Conservation (phyloP, 2,797 vertebrate species). For the Tapirus indicus region DNA sequence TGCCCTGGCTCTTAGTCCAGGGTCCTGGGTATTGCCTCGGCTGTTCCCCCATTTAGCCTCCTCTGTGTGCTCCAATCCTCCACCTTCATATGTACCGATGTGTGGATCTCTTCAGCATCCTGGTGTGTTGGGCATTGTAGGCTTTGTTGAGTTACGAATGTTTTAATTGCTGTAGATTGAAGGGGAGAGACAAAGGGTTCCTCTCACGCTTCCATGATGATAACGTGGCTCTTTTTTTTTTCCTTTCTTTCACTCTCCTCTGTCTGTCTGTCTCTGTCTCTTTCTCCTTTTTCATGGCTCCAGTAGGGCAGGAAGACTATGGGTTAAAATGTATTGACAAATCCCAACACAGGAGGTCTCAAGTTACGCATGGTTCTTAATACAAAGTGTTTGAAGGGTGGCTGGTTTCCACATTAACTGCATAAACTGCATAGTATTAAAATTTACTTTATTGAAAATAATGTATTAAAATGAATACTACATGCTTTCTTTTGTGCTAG, state of each 20-base stretch:
- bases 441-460: conserved; percentile 39
- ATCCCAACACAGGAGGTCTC: background rate
- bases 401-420: background rate
- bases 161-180: too few relatives aligned
- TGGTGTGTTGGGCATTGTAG: too few relatives aligned
- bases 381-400: background rate
- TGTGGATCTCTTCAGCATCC: too few relatives aligned
- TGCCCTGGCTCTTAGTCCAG: too few relatives aligned
- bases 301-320: background rate
- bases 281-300: background rate
- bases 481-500: background rate
- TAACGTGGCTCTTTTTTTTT: too few relatives aligned
- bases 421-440: background rate
- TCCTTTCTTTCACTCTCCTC: background rate
- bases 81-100: too few relatives aligned
- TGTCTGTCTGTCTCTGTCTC: background rate
- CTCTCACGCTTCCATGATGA: too few relatives aligned
- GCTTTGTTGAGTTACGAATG: too few relatives aligned
- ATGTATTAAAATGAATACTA: background rate
- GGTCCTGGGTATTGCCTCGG: too few relatives aligned
- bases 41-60: too few relatives aligned
- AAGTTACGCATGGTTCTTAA: background rate
- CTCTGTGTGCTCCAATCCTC: too few relatives aligned
- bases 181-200: too few relatives aligned
- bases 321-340: background rate